A percentile compares a stretch with the other conserved stretches of the same genome.
phyloP scores from a whole-genome alignment of 2,797 vertebrate species.

The Balearica regulorum region DNA sequence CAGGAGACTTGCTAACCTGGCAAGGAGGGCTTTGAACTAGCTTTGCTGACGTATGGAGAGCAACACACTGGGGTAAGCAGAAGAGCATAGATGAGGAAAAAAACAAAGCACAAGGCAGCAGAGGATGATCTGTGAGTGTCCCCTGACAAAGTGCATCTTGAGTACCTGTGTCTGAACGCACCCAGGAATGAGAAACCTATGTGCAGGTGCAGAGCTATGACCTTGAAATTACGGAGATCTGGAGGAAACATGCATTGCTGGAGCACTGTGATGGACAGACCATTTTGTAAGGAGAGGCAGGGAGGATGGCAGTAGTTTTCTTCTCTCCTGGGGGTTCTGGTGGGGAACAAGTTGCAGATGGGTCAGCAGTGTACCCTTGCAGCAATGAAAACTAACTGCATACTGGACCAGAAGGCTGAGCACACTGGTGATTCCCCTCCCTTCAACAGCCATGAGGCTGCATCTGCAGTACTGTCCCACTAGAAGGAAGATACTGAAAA shows the following conservation, averaged over 20 bases:
- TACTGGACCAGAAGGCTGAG: neutral
- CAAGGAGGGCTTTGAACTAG: neutral
- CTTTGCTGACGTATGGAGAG: neutral
- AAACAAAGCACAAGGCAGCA: neutral
- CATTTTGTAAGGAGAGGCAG: neutral
- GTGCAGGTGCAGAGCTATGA: neutral
- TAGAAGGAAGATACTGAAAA: neutral
- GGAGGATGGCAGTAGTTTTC: neutral
- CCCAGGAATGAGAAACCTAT: neutral
- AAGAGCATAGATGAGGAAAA: neutral
- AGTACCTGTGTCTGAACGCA: neutral
- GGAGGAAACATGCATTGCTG: neutral
- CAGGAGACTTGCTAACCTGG: neutral
- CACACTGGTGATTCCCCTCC: too few relatives aligned
- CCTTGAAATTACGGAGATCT: neutral
- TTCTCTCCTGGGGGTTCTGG: neutral
- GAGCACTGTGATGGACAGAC: neutral
- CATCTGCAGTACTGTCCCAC: neutral
- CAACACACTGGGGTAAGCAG: neutral
- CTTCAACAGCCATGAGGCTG: too few relatives aligned
- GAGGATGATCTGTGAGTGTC: neutral
- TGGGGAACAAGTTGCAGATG: neutral
- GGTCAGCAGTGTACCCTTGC: neutral
- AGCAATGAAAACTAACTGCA: neutral
- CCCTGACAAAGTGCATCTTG: fast-evolving